Conservation (phyloP, 2,888 invertebrate species). For the Shargacucullia verbasci region DNA sequence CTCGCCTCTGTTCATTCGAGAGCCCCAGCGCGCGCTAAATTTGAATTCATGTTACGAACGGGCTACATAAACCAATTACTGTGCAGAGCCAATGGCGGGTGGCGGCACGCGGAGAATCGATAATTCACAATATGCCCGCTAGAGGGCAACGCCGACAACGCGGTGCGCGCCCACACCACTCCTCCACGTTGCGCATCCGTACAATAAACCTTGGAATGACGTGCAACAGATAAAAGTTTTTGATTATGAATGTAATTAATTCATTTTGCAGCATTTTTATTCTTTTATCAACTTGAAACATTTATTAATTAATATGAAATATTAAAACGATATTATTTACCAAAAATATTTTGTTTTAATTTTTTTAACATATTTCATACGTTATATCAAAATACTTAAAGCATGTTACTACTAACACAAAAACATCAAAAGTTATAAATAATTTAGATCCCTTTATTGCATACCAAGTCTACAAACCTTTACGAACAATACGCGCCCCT, state of each 20-base stretch:
- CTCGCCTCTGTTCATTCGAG: constrained; percentile 75
- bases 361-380: too few relatives aligned
- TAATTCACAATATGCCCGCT: constrained; percentile 87
- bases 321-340: too few relatives aligned
- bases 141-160: constrained; percentile 83
- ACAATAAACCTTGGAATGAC: constrained; percentile 74
- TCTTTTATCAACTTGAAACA: too few relatives aligned
- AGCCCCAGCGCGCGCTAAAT: constrained; percentile 85
- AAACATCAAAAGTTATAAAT: not conserved
- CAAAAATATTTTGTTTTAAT: too few relatives aligned
- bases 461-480: constrained; percentile 33
- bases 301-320: too few relatives aligned
- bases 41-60: constrained; percentile 88
- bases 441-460: constrained; percentile 3
- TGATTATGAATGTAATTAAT: not conserved
- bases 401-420: not conserved
- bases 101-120: constrained; percentile 83
- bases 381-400: not conserved
- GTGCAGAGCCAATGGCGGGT: constrained; percentile 83
- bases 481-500: constrained; percentile 66
- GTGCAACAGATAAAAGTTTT: constrained; percentile 47
- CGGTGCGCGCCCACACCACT: constrained; percentile 86
- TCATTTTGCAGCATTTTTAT: too few relatives aligned
- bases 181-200: constrained; percentile 86
- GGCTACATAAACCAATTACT: constrained; percentile 87